Base-by-base conservation (phyloP, 2,888 invertebrate species). In the Paralinhomoeus sp. region DNA sequence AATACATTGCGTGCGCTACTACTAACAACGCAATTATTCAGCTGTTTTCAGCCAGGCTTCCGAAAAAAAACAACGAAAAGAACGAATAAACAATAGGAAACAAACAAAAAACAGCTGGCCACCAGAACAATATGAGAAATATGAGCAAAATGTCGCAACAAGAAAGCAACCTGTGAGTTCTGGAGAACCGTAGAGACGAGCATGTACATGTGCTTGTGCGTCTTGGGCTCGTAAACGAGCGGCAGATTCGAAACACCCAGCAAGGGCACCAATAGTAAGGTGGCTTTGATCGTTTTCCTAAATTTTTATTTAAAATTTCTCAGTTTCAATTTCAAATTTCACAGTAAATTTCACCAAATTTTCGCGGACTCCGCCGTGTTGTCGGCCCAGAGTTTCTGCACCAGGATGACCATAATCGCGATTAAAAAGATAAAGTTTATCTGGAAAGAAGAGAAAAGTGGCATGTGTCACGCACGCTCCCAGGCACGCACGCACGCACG, bases 191-290 rank as follows among this genome's bases (percentile, higher is more conserved):
- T 67, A 45, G 69, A 70, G 2, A 64, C 65, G 22, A 70, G 57
- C 55, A 69, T 62, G 53, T 71, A 71, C n/a, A 64, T 51, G 23
- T 51, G 51, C 39, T 53, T 52, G 20, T 55, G 57, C 22, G 55
- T 47, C 24, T 54, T 50, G 1, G 69, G 69, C 49, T 68, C 68
- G 47, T 64, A 61, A 46, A 70, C 61, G 47, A 71, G 67, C 3
- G 71, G 55, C 33, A 72, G 57, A 52, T 71, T 70, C 2, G 70
- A 70, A 44, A 71, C 61, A 17, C 72, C 72, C 21, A 71, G 60
- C 22, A 72, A 56, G 2, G 72, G 72, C 44, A 72, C 68, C 17
- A 72, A 56, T 13, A 72, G 60, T 1, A 67, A 59, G 0, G 71
- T 71, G 1, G 71, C 71, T 55, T 70, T 70, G 37, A 71, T 67